Evolutionary conservation across 2,797 vertebrate genomes (phyloP).

Genomic region (Scarus forsteni): DNA sequence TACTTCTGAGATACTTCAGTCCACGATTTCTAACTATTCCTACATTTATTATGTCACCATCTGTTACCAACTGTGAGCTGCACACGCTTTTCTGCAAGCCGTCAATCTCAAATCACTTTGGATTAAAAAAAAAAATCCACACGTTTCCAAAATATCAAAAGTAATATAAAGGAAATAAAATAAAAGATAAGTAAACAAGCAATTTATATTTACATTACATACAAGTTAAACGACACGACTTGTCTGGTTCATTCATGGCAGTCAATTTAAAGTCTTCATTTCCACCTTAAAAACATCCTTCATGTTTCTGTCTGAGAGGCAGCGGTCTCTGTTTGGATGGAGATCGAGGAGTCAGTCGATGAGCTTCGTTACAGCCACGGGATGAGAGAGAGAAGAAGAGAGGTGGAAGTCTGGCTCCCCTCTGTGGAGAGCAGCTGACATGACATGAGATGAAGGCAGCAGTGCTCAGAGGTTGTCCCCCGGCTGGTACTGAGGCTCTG

Average conservation of each 20-base stretch:
- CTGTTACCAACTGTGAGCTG: slow-evolving; percentile 55
- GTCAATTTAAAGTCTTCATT: slow-evolving; percentile 56
- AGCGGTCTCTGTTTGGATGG: slow-evolving; percentile 27
- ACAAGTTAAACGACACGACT: slow-evolving; percentile 76
- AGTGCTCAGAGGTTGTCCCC: slow-evolving; percentile 96
- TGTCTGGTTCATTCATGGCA: slow-evolving; percentile 64
- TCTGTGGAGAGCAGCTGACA: slow-evolving; percentile 62
- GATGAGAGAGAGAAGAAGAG: slow-evolving; percentile 52
- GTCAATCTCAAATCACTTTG: slow-evolving; percentile 56
- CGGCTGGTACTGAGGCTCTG: slow-evolving; percentile 99
- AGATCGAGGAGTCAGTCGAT: slow-evolving; percentile 59
- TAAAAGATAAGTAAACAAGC: slow-evolving; percentile 85
- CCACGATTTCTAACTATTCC: slow-evolving; percentile 63
- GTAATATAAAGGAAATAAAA: slow-evolving; percentile 72
- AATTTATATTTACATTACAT: slow-evolving; percentile 88
- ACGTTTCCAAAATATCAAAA: slow-evolving; percentile 80
- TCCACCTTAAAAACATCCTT: slow-evolving; percentile 37
- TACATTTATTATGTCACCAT: slow-evolving; percentile 67
- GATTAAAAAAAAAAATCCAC: slow-evolving; percentile 66
- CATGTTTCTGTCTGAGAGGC: slow-evolving; percentile 42
- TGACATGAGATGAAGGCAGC: slow-evolving; percentile 52
- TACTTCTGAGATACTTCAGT: slow-evolving; percentile 55
- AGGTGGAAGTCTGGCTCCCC: slow-evolving; percentile 60
- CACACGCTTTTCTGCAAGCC: slow-evolving; percentile 49
- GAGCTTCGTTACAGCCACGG: slow-evolving; percentile 56